Conservation (phyloP, 1,140 invertebrate genomes). For the Drosophila tsacasi region DNA sequence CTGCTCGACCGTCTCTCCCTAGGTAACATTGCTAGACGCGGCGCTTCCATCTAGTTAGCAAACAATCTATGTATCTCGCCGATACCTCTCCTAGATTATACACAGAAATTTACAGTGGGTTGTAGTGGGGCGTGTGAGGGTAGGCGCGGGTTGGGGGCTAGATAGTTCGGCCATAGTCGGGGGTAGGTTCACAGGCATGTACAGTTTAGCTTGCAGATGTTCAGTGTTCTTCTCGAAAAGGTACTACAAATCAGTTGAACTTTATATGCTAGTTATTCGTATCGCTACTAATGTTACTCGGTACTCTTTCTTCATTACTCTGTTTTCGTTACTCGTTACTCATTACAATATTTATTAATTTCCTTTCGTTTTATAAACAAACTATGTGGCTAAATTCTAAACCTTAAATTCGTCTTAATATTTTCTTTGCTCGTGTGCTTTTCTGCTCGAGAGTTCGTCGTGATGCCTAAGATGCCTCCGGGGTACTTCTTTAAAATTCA, state of each 20-base stretch:
- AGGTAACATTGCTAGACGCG: conserved; percentile 48
- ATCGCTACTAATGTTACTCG: conserved; percentile 32
- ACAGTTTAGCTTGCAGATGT: conserved; percentile 56
- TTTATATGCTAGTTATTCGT: conserved; percentile 65
- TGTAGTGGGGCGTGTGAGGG: conserved; percentile 17
- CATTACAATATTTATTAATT: conserved; percentile 27
- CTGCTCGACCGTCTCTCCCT: conserved; percentile 17
- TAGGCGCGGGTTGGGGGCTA: conserved; percentile 21
- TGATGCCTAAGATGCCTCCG: conserved; percentile 26
- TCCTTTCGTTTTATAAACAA: conserved; percentile 78
- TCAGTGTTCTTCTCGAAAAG: conserved; percentile 63
- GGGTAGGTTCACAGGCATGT: conserved; percentile 66
- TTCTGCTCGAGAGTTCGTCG: conserved; percentile 19
- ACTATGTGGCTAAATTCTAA: conserved; percentile 77
- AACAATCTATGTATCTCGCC: conserved; percentile 62
- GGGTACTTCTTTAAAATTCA: conserved; percentile 62
- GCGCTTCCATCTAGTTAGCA: conserved; percentile 64
- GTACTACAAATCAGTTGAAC: conserved; percentile 82
- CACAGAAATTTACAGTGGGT: conserved; percentile 77
- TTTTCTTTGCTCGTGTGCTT: conserved; percentile 42
- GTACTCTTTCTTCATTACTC: conserved; percentile 18
- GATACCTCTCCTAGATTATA: conserved; percentile 68
- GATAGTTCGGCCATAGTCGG: conserved; percentile 33
- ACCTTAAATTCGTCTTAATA: conserved; percentile 78
- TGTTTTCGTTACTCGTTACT: conserved; percentile 4